Evolutionary conservation across 2,888 invertebrate genomes (phyloP).

Genomic region (Acrocyrtus sp.): DNA sequence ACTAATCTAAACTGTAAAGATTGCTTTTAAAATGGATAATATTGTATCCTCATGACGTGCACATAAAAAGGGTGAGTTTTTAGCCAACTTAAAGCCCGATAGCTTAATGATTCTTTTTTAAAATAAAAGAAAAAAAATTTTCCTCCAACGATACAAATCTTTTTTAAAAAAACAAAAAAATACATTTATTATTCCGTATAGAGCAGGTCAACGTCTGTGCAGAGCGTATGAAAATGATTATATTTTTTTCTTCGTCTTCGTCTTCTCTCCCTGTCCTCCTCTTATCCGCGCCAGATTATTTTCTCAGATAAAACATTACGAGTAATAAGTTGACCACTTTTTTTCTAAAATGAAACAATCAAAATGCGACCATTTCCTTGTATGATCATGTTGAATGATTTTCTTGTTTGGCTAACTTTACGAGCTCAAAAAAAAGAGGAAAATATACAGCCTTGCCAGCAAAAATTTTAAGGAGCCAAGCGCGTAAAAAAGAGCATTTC

Average conservation of each 20-base stretch:
- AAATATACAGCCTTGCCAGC: constrained; percentile 33
- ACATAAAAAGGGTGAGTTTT: constrained; percentile 32
- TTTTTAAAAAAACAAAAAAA: no score
- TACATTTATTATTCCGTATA: no score
- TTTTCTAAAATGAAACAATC: constrained; percentile 41
- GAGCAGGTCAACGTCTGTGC: no score
- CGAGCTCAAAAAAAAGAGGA: constrained; percentile 37
- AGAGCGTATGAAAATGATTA: background rate
- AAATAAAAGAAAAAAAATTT: constrained; percentile 7
- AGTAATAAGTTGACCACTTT: constrained; percentile 34
- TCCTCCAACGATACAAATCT: background rate
- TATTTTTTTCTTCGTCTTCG: background rate
- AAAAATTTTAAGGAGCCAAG: background rate
- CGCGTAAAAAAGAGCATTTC: background rate
- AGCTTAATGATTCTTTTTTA: constrained; percentile 35
- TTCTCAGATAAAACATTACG: background rate
- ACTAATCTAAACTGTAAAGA: background rate
- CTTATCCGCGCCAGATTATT: no score
- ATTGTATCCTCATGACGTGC: constrained; percentile 10
- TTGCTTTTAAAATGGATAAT: no score
- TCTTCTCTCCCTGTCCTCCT: no score
- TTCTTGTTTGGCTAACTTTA: constrained; percentile 53
- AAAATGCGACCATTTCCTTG: constrained; percentile 50
- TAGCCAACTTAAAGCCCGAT: constrained; percentile 7
- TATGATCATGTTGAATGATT: constrained; percentile 45